Percentiles rank a stretch among this genome's conserved stretches.
phyloP scores from a whole-genome alignment of 1,140 invertebrate species.

The Tribolium castaneum region DNA sequence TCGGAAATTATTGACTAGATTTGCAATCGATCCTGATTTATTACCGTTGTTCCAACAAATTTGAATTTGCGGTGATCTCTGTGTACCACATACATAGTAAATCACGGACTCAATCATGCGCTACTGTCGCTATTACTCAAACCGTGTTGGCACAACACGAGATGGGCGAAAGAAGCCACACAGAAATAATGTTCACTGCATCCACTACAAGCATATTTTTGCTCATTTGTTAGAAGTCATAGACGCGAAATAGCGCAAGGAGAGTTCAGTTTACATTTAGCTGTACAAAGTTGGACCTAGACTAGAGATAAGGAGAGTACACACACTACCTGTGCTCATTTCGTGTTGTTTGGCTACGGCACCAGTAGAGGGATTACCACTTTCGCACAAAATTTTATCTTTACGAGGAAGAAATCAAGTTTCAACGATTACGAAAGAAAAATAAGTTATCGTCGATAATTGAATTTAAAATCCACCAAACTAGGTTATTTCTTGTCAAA shows the following conservation, averaged over 20 bases:
- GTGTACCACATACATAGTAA: constrained; percentile 6
- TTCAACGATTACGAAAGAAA: too few relatives aligned
- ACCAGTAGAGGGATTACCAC: too few relatives aligned
- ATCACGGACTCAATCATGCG: neutral
- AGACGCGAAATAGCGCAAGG: neutral
- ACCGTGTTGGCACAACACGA: neutral
- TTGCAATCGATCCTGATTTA: neutral
- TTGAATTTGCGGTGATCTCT: constrained; percentile 30
- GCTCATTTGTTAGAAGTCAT: neutral
- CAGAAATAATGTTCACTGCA: neutral
- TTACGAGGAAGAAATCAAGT: too few relatives aligned
- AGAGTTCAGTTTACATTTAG: neutral
- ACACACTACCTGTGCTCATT: neutral
- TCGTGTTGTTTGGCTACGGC: neutral
- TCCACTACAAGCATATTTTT: too few relatives aligned
- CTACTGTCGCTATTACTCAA: constrained; percentile 1
- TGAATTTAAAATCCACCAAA: neutral
- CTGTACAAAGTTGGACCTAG: neutral
- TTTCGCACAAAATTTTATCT: too few relatives aligned
- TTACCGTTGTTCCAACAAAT: constrained; percentile 4
- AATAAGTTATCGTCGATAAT: too few relatives aligned
- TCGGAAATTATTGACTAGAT: constrained; percentile 17
- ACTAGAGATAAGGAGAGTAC: neutral
- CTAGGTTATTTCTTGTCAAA: constrained; percentile 14
- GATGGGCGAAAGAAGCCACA: neutral